Percentiles rank a stretch among this genome's conserved stretches.
These are phyloP conservation scores for Drosophila lacertosa DNA, from an alignment of 1,140 invertebrate genomes.

Conservation along the genomic window DNA sequence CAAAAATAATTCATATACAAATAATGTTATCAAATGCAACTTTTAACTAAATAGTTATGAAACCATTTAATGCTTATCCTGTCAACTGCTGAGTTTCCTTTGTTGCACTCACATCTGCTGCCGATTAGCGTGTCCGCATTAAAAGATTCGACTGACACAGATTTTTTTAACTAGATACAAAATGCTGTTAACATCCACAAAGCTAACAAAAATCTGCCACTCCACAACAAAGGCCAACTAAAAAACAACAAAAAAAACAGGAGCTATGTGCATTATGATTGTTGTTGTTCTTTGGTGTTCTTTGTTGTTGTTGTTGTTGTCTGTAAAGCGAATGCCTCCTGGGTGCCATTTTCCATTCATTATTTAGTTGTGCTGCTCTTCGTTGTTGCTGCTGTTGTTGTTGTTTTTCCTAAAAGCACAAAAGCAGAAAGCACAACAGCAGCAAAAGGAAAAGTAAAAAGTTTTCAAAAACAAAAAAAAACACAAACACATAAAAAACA, in stretches of 20 bases:
- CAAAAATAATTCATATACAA: too few species aligned
- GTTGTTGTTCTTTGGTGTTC: neutral
- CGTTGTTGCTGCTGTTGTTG: conserved; percentile 12
- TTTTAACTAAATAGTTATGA: too few species aligned
- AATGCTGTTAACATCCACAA: conserved; percentile 5
- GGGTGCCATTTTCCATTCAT: conserved; percentile 70
- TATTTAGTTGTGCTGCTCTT: conserved; percentile 43
- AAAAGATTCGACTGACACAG: neutral
- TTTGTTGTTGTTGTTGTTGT: conserved; percentile 14
- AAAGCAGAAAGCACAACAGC: conserved; percentile 30
- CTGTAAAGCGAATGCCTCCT: conserved; percentile 48
- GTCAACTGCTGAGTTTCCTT: too few species aligned
- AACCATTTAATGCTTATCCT: too few species aligned
- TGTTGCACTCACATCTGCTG: too few species aligned
- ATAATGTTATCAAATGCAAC: too few species aligned
- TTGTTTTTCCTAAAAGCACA: conserved; percentile 44
- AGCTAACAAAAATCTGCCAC: conserved; percentile 8
- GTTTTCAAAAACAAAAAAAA: conserved; percentile 1
- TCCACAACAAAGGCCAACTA: neutral
- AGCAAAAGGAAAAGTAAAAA: conserved; percentile 4
- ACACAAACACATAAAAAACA: neutral
- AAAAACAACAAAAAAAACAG: neutral
- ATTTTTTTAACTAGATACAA: neutral
- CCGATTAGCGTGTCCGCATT: too few species aligned
- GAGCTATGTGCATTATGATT: conserved; percentile 4